Evolutionary conservation across 2,797 vertebrate species (phyloP), one percentile per base, ranked within the genome.

Genomic region (Trichosurus vulpecula): DNA sequence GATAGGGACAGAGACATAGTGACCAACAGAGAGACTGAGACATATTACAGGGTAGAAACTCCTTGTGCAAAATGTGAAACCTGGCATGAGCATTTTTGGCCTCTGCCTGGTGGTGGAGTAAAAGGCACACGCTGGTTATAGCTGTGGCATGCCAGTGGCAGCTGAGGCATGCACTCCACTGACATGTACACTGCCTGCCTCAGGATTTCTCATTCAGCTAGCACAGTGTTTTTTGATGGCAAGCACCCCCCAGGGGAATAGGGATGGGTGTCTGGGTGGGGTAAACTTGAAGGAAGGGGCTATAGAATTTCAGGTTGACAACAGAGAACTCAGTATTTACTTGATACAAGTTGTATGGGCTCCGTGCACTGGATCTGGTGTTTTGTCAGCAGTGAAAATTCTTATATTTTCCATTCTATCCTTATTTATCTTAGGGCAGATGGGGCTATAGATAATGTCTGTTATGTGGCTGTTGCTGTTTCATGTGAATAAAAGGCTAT

Each of bases 21-120:
- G 6, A 47, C 19, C n/a, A 47, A 87, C 41, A 87, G 41, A 51
- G 74, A 51, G 9, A 47, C 41, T 96, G 97, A 96, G 97, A 90
- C 66, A 56, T 94, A 51, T 61, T 25, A 74, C 93, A 95, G 95
- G 97, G 31, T 96, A 93, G 94, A 55, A 98, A 96, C 97, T 97
- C 97, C 96, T 98, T 92, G 96, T 96, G 94, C 56, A 16, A 91
- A 95, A 98, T 94, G 97, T 96, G 98, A 96, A 97, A 98, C 96
- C 90, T 94, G 97, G 94, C 96, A 81, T 95, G 90, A 96, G 96
- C 97, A 53, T 54, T 0, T 90, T 6, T 94, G 97, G 93, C 94
- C 53, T 31, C 95, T 87, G 97, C 97, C 92, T 94, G 96, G 74
- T 87, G 96, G 97, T 96, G 95, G 2, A 96, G 51, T 96, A 90